These are phyloP conservation scores for Melanocharis versteri DNA, from an alignment of 2,113 vertebrate species.

Conservation along the genomic window DNA sequence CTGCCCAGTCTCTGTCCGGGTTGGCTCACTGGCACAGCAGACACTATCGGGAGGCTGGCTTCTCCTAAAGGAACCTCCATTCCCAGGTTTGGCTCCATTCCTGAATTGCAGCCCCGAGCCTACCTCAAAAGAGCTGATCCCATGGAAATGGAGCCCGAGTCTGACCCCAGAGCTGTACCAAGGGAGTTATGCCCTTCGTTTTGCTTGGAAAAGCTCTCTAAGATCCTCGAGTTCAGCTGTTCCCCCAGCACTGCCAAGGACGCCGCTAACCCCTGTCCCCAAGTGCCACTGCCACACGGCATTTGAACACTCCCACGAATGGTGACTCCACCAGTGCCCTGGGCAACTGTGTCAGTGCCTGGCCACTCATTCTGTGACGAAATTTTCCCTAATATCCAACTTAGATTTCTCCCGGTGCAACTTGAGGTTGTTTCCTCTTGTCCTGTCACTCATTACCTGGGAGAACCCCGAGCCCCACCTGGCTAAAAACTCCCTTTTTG, in stretches of 20 bases:
- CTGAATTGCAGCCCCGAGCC: not conserved
- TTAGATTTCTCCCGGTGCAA: not conserved
- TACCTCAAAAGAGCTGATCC: not conserved
- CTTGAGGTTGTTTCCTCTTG: not conserved
- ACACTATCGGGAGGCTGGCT: too few relatives aligned
- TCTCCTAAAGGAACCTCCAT: not conserved
- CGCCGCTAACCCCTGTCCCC: not conserved
- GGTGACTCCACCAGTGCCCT: not conserved
- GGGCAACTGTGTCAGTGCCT: not conserved
- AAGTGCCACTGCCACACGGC: too few relatives aligned
- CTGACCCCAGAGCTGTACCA: not conserved
- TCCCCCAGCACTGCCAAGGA: not conserved
- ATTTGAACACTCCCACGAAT: not conserved
- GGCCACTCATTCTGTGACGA: not conserved
- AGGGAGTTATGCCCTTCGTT: not conserved
- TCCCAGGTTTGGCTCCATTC: not conserved
- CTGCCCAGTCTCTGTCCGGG: not conserved
- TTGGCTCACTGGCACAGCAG: not conserved
- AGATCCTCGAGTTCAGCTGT: not conserved
- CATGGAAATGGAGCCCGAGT: not conserved
- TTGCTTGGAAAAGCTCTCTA: not conserved
- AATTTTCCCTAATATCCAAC: not conserved
- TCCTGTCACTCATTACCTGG: not conserved
- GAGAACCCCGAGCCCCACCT: accelerated
- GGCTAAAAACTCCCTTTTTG: not conserved